Evolutionary conservation across 2,888 invertebrate genomes (phyloP).

Genomic region (Gastracanthus pulcherrimus): DNA sequence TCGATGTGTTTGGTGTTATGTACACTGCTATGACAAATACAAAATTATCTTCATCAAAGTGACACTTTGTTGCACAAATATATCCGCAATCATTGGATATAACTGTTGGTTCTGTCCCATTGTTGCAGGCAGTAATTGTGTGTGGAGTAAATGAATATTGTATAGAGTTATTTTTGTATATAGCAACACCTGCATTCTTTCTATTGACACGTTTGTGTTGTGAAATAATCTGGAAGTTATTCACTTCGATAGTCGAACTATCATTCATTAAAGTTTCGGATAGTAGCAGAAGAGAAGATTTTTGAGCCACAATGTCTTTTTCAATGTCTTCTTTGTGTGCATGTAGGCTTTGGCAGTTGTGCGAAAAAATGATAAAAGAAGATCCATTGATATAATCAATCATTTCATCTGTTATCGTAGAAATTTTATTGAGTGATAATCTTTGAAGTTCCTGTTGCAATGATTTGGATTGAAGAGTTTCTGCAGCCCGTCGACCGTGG

Average conservation of each 20-base stretch:
- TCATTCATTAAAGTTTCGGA: neutral
- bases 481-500: neutral
- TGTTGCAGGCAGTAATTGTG: neutral
- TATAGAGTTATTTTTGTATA: neutral
- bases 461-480: no score
- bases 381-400: neutral
- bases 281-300: neutral
- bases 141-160: neutral
- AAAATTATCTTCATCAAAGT: neutral
- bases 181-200: neutral
- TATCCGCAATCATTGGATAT: neutral
- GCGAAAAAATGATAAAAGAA: neutral
- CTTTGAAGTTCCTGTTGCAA: neutral
- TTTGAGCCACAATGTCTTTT: neutral
- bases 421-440: neutral
- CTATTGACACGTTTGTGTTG: neutral
- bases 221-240: neutral
- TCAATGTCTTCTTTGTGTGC: neutral
- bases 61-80: neutral
- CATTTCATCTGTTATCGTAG: neutral
- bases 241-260: neutral
- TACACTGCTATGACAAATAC: neutral
- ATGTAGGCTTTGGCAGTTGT: constrained; percentile 23
- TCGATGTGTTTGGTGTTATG: neutral
- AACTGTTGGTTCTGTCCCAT: neutral